phyloP scores from a whole-genome alignment of 2,113 vertebrate species.

The Scartelaos histophorus region DNA sequence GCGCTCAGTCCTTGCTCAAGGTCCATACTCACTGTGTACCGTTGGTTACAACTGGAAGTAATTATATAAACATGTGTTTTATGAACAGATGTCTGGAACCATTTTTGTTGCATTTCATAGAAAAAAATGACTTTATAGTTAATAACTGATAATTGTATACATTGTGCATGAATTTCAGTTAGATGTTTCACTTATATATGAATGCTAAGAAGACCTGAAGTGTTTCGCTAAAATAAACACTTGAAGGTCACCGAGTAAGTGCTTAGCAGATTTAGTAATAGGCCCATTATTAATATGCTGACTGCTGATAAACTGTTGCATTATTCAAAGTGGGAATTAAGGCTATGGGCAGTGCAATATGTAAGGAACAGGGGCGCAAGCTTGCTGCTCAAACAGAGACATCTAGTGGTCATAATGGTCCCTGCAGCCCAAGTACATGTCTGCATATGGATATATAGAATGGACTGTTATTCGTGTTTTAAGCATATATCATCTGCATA shows the following conservation, averaged over 20 bases:
- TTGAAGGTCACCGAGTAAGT: slow-evolving; percentile 44
- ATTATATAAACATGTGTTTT: neutral
- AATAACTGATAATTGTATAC: neutral
- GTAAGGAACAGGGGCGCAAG: neutral
- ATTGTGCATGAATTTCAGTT: neutral
- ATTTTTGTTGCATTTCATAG: neutral
- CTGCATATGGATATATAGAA: neutral
- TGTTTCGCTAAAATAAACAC: slow-evolving; percentile 53
- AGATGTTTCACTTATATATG: neutral
- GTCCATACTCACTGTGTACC: too few relatives aligned
- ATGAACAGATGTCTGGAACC: neutral
- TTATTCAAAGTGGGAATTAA: slow-evolving; percentile 4
- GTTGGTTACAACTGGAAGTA: too few relatives aligned
- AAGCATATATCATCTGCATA: too few relatives aligned
- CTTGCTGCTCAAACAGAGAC: slow-evolving; percentile 60
- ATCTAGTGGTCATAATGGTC: slow-evolving; percentile 50
- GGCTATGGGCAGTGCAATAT: neutral
- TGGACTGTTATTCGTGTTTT: too few relatives aligned
- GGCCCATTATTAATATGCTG: slow-evolving; percentile 4
- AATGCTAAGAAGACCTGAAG: neutral
- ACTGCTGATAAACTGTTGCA: slow-evolving; percentile 2
- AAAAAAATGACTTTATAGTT: neutral
- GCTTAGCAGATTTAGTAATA: slow-evolving; percentile 8
- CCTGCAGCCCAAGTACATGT: neutral
- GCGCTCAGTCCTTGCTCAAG: too few relatives aligned